These are phyloP conservation scores for Heteromyza rotundicornis DNA, from an alignment of 2,888 invertebrate genomes.

Conservation along the genomic window DNA sequence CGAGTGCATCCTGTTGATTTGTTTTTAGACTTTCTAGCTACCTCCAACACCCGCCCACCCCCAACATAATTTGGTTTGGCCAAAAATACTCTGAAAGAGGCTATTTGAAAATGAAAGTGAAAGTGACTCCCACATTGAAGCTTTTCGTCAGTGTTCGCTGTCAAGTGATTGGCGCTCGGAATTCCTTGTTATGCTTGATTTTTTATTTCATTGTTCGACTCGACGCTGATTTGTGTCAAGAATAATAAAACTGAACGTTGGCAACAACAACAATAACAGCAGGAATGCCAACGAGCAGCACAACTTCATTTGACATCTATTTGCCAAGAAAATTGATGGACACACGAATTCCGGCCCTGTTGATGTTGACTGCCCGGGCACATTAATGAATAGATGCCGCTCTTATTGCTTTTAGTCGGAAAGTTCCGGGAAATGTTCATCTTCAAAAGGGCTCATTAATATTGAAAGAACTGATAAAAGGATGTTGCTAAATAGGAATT, in stretches of 20 bases:
- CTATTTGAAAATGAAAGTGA: not conserved
- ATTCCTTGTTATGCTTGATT: slow-evolving; percentile 4
- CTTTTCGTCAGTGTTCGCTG: not conserved
- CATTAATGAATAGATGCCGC: not conserved
- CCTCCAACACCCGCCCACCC: too few relatives aligned
- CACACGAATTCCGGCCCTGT: not conserved
- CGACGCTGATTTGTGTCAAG: not conserved
- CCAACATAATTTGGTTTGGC: too few relatives aligned
- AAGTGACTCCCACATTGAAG: not conserved
- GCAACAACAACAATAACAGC: not conserved
- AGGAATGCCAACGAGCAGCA: not conserved
- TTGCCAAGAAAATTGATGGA: slow-evolving; percentile 7
- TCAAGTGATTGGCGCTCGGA: not conserved
- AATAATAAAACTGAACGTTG: slow-evolving; percentile 1
- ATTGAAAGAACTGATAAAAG: slow-evolving; percentile 13
- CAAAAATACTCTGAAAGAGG: too few relatives aligned
- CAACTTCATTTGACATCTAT: not conserved
- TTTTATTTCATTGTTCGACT: not conserved
- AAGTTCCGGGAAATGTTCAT: too few relatives aligned
- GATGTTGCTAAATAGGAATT: too few relatives aligned
- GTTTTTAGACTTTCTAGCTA: not conserved
- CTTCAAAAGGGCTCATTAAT: too few relatives aligned
- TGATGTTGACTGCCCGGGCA: not conserved
- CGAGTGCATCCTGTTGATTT: slow-evolving; percentile 22
- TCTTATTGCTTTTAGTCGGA: too few relatives aligned